Conservation (phyloP, 64 coral and sea anemone genomes). For the Pocillopora damicornis region DNA sequence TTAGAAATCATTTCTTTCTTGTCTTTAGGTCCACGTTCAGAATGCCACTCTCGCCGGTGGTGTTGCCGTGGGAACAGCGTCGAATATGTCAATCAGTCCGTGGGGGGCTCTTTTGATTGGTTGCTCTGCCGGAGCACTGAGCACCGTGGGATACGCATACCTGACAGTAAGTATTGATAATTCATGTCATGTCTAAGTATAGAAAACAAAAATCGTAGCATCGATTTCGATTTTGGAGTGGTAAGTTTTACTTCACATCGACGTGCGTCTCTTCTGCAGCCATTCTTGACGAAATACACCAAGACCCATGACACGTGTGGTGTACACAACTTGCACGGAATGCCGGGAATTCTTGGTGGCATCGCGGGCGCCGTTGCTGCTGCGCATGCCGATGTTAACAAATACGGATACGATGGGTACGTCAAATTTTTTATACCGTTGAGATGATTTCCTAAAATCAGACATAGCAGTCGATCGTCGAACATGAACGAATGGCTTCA, state of each 20-base stretch:
- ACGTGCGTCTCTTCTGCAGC: conserved; percentile 8
- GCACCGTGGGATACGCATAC: conserved; percentile 78
- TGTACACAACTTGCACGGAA: conserved; percentile 89
- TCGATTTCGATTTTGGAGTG: neutral
- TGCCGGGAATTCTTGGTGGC: conserved; percentile 83
- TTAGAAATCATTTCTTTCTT: neutral
- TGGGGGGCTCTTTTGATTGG: conserved; percentile 90
- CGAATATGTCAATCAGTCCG: conserved; percentile 85
- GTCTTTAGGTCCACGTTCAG: conserved; percentile 77
- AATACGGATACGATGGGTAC: conserved; percentile 79
- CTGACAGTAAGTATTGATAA: conserved; percentile 51
- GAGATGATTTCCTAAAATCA: neutral
- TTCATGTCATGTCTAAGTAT: too few species aligned
- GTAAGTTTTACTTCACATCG: neutral
- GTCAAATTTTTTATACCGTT: neutral
- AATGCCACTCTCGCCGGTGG: conserved; percentile 90
- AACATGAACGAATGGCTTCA: too few species aligned
- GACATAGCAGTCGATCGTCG: too few species aligned
- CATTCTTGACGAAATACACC: conserved; percentile 61
- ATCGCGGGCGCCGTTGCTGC: conserved; percentile 73
- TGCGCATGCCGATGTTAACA: conserved; percentile 44
- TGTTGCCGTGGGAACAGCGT: conserved; percentile 87
- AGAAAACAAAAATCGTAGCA: neutral
- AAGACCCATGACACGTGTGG: conserved; percentile 89
- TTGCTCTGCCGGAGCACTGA: conserved; percentile 62